Conservation (phyloP, 2,797 vertebrate genomes). For the Perodicticus potto region DNA sequence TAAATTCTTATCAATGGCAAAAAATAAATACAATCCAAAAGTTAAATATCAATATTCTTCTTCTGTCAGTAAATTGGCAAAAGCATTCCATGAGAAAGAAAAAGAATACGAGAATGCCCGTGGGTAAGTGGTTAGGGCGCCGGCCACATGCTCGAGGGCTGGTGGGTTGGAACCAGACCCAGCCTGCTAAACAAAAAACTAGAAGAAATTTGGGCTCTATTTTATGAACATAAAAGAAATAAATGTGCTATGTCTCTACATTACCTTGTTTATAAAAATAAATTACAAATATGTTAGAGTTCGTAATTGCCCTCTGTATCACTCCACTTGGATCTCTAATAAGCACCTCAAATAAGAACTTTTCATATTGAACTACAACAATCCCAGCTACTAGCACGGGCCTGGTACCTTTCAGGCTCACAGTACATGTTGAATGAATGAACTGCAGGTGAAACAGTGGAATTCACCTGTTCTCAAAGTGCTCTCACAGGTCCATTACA, state of each 20-base stretch:
- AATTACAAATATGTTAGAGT: background rate
- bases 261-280: background rate
- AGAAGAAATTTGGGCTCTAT: background rate
- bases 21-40: too few species aligned
- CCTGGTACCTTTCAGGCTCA: accelerated
- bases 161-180: too few species aligned
- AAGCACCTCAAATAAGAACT: background rate
- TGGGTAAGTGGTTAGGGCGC: too few species aligned
- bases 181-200: too few species aligned
- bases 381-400: background rate
- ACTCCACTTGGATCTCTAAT: background rate
- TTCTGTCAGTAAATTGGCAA: too few species aligned
- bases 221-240: background rate
- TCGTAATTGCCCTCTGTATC: background rate
- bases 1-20: too few species aligned
- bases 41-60: too few species aligned
- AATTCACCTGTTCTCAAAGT: background rate
- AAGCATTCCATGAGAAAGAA: too few species aligned
- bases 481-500: background rate
- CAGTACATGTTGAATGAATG: too few species aligned
- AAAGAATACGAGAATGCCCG: too few species aligned
- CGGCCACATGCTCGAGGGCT: too few species aligned
- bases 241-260: background rate
- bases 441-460: background rate
- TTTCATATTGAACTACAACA: background rate